Evolutionary conservation across 92 coral and sea anemone species (phyloP).

Genomic region (Palythoa grandis): DNA sequence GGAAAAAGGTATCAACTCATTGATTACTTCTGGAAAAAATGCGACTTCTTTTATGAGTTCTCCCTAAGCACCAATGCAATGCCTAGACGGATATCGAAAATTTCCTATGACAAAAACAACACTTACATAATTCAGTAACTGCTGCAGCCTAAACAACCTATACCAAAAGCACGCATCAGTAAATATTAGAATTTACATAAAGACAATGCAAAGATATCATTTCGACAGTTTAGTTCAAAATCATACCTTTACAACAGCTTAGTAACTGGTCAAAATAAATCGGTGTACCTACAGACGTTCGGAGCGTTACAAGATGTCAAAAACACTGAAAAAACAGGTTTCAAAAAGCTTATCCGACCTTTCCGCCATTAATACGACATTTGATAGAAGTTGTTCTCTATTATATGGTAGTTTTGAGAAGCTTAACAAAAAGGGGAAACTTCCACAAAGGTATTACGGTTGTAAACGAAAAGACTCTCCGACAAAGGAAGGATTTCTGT

Average conservation of each 20-base stretch:
- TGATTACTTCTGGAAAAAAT: neutral
- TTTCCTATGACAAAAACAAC: neutral
- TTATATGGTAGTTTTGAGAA: constrained; percentile 4
- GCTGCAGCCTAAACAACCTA: neutral
- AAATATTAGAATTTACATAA: neutral
- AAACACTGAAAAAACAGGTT: neutral
- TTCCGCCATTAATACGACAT: neutral
- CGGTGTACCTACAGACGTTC: neutral
- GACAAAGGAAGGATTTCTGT: constrained; percentile 35
- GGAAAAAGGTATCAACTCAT: neutral
- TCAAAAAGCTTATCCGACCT: constrained; percentile 11
- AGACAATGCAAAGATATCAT: neutral
- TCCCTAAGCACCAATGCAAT: neutral
- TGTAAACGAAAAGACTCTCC: constrained; percentile 24
- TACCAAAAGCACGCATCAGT: neutral
- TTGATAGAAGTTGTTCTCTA: neutral
- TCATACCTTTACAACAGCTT: neutral
- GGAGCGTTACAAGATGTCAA: neutral
- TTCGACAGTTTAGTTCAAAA: neutral
- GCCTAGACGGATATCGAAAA: neutral
- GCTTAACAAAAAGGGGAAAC: neutral
- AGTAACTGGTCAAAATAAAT: neutral
- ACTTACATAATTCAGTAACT: neutral
- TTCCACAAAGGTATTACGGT: constrained; percentile 21
- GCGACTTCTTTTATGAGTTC: neutral